Base-by-base conservation (phyloP, 1,140 invertebrate genomes). In the Drosophila guanche region DNA sequence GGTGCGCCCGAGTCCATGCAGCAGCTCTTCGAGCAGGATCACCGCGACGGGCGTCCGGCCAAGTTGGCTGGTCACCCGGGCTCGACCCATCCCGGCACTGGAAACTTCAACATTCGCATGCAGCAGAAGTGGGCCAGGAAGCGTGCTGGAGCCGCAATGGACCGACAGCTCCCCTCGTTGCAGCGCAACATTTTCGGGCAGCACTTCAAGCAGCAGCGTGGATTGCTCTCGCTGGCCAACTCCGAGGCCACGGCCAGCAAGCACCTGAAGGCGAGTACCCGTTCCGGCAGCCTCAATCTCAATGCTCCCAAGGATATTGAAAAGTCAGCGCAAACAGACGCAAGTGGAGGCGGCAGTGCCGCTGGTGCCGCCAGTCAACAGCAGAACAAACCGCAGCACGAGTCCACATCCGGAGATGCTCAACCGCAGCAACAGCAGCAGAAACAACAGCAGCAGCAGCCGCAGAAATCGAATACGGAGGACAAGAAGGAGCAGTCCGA, bases 91-190 rank as follows among this genome's bases (percentile, higher is more conserved):
- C 56, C 51, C 2, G 40, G 45, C 0, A 22, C 47, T 6, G 7
- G 43, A 29, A 81, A 77, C 54, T 90, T 80, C 61, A 90, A 90
- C 40, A 80, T 84, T 58, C 72, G 86, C 50, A 54, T 76, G 47
- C 89, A 90, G 27, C 89, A 89, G 41, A 89, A 90, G 53, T 90
- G 89, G 89, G 73, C 83, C 16, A 56, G 81, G 20, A 90, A 90
- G 40, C 63, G 89, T 1, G 69, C 76, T 2, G 47, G 40, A 37
- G 37, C 45, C 68, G 47, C 41, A 57, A 10, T 45, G 16, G 66
- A 69, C 42, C 68, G 61, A 45, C 83, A 88, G 47, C 33, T 20
- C 16, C 16, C 53, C 4, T 22, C 27, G 4, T 50, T 85, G 7
- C 88, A 90, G 53, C 88, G 88, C 23, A 89, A 88, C 63, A 88